A percentile compares a stretch with the other conserved stretches of the same genome.
These are phyloP conservation scores for Forficula auricularia DNA, from an alignment of 1,140 invertebrate species.

Conservation along the genomic window DNA sequence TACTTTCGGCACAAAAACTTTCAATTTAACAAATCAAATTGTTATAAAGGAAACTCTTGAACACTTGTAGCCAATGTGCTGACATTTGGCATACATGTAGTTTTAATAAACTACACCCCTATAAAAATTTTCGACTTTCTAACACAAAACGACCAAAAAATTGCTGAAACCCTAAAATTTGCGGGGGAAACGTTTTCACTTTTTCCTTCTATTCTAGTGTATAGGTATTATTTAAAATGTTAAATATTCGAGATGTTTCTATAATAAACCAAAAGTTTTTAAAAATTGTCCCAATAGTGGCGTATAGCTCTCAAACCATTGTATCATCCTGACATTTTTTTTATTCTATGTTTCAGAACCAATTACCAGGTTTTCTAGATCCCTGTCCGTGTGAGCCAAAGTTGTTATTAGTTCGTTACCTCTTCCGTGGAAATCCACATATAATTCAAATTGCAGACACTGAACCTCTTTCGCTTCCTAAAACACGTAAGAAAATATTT, in stretches of 20 bases:
- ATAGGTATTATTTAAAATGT: background rate
- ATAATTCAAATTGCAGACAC: conserved; percentile 63
- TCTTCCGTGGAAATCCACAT: conserved; percentile 60
- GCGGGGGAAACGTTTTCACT: too few relatives aligned
- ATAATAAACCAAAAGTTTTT: too few relatives aligned
- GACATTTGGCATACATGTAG: too few relatives aligned
- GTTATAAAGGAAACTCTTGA: too few relatives aligned
- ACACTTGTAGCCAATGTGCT: too few relatives aligned
- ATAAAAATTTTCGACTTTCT: too few relatives aligned
- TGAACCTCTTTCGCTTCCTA: conserved; percentile 60
- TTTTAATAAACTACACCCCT: too few relatives aligned
- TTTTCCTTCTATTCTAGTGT: background rate
- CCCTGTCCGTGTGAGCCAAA: conserved; percentile 89
- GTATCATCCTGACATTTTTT: conserved; percentile 12
- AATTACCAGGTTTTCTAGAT: conserved; percentile 92
- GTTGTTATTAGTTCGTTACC: conserved; percentile 68
- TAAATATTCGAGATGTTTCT: conserved; percentile 2
- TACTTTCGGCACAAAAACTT: too few relatives aligned
- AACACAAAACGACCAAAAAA: too few relatives aligned
- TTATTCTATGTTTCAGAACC: conserved; percentile 46
- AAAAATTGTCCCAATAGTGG: too few relatives aligned
- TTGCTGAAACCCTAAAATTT: too few relatives aligned
- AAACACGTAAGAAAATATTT: conserved; percentile 31
- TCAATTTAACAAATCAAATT: too few relatives aligned
- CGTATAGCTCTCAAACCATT: conserved; percentile 13